Base-by-base conservation (phyloP, 2,797 vertebrate species). In the Chromobotia macracanthus region DNA sequence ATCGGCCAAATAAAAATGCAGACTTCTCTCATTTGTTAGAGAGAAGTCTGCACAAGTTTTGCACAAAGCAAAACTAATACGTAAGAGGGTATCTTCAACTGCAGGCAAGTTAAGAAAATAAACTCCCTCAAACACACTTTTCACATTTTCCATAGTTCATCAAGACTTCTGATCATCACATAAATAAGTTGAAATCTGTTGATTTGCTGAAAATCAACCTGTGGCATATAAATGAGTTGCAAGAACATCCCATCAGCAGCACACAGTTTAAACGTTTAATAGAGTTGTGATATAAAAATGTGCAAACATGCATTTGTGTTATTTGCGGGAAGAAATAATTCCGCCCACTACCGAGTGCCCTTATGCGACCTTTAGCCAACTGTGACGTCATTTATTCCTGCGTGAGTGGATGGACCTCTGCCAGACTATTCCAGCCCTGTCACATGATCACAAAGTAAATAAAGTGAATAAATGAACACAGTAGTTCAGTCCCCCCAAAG, bases 331-430 rank as follows among this genome's bases (percentile, higher is more conserved):
- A 3, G 5, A 38, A 77, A 13, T 7, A 0, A 23, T 25, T 70
- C 5, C 7, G 0, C 69, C 70, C 65, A 56, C 65, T 63, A 44
- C 46, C 0, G 18, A 31, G 58, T 56, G 74, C 11, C 79, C 79
- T 75, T 38, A 50, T 44, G 75, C 58, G 75, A 84, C 61, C 75
- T 69, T 53, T 21, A 66, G 25, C 11, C n/a, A 23, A 55, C 53
- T 61, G 61, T 63, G 69, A 55, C 13, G 48, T 50, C 63, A 66
- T 56, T 77, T 60, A 66, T 77, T 71, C 68, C 38, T n/a, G 46
- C 35, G 25, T 31, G 16, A 65, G 63, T 23, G 18, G 41, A 23
- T 71, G 74, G n/a, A 61, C 10, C 31, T 13, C 48, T 63, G 19
- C 28, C 67, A 78, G 28, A 63, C 28, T 53, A 38, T 63, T 44